Base-by-base conservation (phyloP, 2,797 vertebrate genomes). In the Notolabrus celidotus region DNA sequence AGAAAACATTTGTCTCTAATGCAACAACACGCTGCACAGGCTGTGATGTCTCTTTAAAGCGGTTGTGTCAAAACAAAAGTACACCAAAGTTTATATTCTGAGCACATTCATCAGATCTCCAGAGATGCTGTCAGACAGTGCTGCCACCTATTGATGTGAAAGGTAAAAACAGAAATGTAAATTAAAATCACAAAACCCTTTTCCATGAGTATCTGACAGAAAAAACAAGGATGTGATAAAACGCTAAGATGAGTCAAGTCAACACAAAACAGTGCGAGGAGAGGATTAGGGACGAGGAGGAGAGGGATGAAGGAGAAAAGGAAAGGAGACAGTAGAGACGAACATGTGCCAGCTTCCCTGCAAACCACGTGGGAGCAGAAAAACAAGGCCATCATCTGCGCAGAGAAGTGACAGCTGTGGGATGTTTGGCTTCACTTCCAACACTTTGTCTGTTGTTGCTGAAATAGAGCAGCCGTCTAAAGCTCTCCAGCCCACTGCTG, bases 391-490 rank as follows among this genome's bases (percentile, higher is more conserved):
- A 49, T 79, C 70, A 55, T 74, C 66, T 65, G 64, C 6, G 5
- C 16, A 3, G 45, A 1, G 62, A 69, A 50, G 79, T 72, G 81
- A 82, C 81, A 84, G 81, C 79, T 67, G 72, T 64, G 51, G 61
- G 74, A 80, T 71, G 82, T 84, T 84, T 77, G 81, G 81, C 72
- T 82, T 57, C 69, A 67, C 36, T 79, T 81, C 66, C 69, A 81
- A 79, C 75, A 57, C 78, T 69, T 71, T 77, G 66, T 77, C 67
- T 74, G 67, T 34, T 74, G n/a, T 56, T 19, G n/a, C 57, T 60
- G 41, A 79, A 83, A 79, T 58, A 58, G 60, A 71, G 70, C 73
- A 57, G 43, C 17, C 17, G 16, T 70, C 67, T 70, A 72, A 80
- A 60, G 19, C 67, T 33, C 53, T 57, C 17, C 7, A 59, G 64